Conservation (phyloP, 2,888 invertebrate genomes). For the Steinernema carpocapsae region DNA sequence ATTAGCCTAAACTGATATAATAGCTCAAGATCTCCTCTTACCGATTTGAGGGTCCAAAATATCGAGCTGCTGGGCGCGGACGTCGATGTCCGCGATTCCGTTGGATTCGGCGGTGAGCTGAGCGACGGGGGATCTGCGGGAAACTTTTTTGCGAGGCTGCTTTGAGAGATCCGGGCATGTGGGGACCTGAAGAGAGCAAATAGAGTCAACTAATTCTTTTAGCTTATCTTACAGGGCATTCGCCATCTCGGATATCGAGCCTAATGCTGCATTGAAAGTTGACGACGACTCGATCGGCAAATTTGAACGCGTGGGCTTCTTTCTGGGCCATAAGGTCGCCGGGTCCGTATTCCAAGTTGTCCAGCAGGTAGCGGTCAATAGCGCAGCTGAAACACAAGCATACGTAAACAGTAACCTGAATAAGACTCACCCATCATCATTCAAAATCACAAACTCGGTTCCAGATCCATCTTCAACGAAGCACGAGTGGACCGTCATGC, state of each 20-base stretch:
- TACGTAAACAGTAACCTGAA: too few relatives aligned
- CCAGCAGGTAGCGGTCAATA: conserved; percentile 62
- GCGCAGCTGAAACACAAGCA: conserved; percentile 56
- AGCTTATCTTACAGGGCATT: conserved; percentile 52
- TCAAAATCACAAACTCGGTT: conserved; percentile 57
- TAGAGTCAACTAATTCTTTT: background rate
- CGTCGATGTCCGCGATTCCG: conserved; percentile 46
- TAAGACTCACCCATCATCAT: conserved; percentile 58
- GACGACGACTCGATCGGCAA: conserved; percentile 63
- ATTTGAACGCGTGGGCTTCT: conserved; percentile 68
- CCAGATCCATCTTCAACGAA: conserved; percentile 66
- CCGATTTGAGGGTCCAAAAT: conserved; percentile 50
- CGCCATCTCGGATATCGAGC: conserved; percentile 63
- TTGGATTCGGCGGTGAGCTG: conserved; percentile 25
- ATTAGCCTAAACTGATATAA: background rate
- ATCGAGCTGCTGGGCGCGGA: conserved; percentile 45
- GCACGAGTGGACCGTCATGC: conserved; percentile 68
- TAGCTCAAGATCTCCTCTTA: background rate
- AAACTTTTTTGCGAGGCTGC: conserved; percentile 38
- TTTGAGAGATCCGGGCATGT: conserved; percentile 52
- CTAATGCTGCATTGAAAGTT: conserved; percentile 68
- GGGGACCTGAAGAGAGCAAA: conserved; percentile 43
- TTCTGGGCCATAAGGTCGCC: conserved; percentile 61
- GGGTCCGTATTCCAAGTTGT: conserved; percentile 64
- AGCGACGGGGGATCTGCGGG: background rate